Conservation (phyloP, 2,888 invertebrate genomes). For the Seira sanloemensis region DNA sequence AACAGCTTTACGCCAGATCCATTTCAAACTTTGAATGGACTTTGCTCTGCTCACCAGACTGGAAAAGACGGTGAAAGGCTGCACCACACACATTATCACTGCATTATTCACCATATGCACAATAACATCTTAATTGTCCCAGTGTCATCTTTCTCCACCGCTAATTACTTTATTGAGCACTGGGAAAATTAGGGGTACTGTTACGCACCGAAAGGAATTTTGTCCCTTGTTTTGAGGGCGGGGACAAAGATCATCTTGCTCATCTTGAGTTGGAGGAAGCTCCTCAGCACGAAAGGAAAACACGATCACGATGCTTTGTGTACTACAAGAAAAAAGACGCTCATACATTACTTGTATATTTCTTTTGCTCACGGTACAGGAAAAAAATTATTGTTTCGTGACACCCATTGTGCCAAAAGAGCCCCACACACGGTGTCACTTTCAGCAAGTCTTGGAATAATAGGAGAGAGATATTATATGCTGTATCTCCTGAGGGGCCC, state of each 20-base stretch:
- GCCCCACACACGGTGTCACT: conserved; percentile 51
- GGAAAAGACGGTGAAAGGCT: conserved; percentile 47
- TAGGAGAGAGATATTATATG: neutral
- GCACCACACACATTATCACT: neutral
- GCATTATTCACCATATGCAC: too few species aligned
- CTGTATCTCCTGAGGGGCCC: conserved; percentile 28
- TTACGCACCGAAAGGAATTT: too few species aligned
- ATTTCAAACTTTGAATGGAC: conserved; percentile 10
- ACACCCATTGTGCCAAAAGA: conserved; percentile 49
- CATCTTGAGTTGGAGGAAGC: too few species aligned
- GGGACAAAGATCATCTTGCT: too few species aligned
- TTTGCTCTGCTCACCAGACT: conserved; percentile 44
- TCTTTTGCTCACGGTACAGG: too few species aligned
- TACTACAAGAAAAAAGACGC: too few species aligned
- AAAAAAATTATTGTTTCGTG: conserved; percentile 34
- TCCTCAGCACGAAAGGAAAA: too few species aligned
- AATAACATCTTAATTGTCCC: too few species aligned
- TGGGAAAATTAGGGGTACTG: conserved; percentile 41
- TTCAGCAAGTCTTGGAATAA: conserved; percentile 26
- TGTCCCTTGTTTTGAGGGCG: too few species aligned
- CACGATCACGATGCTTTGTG: too few species aligned
- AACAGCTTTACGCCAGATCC: conserved; percentile 31
- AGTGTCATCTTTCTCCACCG: neutral
- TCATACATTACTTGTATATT: too few species aligned
- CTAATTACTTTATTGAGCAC: conserved; percentile 56